These are phyloP conservation scores for Aradophagus sp. DNA, from an alignment of 1,140 invertebrate genomes.

Conservation along the genomic window DNA sequence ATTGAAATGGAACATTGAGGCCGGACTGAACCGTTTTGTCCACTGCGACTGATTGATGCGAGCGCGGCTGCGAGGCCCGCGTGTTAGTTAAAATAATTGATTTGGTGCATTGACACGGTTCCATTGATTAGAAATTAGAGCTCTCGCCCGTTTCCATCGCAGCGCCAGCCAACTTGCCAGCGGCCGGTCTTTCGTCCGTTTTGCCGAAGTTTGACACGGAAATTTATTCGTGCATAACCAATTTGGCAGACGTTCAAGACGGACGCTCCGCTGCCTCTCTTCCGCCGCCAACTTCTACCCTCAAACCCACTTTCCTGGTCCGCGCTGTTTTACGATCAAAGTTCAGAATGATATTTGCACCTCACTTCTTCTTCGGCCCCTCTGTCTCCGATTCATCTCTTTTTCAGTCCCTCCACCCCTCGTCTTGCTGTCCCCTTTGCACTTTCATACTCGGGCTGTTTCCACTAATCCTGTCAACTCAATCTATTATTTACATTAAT, in stretches of 20 bases:
- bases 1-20: conserved; percentile 49
- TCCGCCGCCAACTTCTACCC: conserved; percentile 34
- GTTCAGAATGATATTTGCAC: conserved; percentile 70
- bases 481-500: conserved; percentile 53
- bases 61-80: conserved; percentile 15
- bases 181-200: conserved; percentile 56
- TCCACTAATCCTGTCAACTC: conserved; percentile 44
- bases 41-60: conserved; percentile 48
- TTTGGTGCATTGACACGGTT: conserved; percentile 58
- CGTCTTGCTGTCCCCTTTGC: neutral
- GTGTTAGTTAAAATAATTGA: conserved; percentile 58
- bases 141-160: conserved; percentile 43
- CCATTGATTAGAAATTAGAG: conserved; percentile 61
- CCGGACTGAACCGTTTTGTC: conserved; percentile 42
- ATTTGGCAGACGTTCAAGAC: conserved; percentile 72
- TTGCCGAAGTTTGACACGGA: conserved; percentile 70
- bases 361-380: conserved; percentile 52
- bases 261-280: conserved; percentile 58
- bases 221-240: conserved; percentile 74
- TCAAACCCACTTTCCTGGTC: conserved; percentile 47
- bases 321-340: conserved; percentile 71
- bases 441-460: conserved; percentile 3
- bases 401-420: too few relatives aligned
- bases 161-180: conserved; percentile 47
- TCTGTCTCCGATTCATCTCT: too few relatives aligned